Evolutionary conservation across 2,113 vertebrate genomes (phyloP), one percentile per base, ranked within the genome.

Genomic region (Tetraodon nigroviridis): DNA sequence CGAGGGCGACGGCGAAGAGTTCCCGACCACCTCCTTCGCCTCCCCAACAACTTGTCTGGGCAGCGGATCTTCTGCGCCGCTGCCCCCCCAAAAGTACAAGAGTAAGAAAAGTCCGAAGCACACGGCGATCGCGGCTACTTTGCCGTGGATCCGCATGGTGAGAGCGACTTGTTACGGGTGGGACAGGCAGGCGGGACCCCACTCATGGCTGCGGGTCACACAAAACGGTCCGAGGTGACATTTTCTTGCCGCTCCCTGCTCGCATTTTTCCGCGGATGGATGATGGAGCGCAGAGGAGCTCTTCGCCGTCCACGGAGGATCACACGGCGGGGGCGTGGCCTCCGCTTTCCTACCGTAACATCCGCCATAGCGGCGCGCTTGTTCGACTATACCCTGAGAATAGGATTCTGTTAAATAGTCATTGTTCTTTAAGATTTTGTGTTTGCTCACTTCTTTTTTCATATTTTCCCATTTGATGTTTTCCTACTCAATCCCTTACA

Each of bases 21-120:
- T 81, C 10, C 73, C 21, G 22, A 49, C 50, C 51, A 50, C 65
- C 64, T 16, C 37, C 52, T 53, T n/a, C 41, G 55, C 29, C 49
- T 52, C 55, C 52, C 77, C 61, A 7, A 18, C 69, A 87, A 86
- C 86, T 86, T 84, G 80, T 74, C 42, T 72, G 47, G 79, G 49
- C 70, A 75, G 84, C 61, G 84, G 87, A 55, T 88, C 88, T 64
- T 89, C 88, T 61, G 81, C 85, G 58, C 73, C 67, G 44, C 85
- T 90, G 27, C 88, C 84, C 75, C 88, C 88, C 52, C 77, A 88
- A 85, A 91, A 91, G 90, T 91, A 91, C 67, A 91, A 74, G 89
- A 92, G 89, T 90, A 92, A 73, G 50, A 91, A 89, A 90, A 92
- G 73, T 91, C 88, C 91, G 17, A 90, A 80, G 55, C 89, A 86